Evolutionary conservation across 1,140 invertebrate genomes (phyloP).

Genomic region (Aleiodes sp.): DNA sequence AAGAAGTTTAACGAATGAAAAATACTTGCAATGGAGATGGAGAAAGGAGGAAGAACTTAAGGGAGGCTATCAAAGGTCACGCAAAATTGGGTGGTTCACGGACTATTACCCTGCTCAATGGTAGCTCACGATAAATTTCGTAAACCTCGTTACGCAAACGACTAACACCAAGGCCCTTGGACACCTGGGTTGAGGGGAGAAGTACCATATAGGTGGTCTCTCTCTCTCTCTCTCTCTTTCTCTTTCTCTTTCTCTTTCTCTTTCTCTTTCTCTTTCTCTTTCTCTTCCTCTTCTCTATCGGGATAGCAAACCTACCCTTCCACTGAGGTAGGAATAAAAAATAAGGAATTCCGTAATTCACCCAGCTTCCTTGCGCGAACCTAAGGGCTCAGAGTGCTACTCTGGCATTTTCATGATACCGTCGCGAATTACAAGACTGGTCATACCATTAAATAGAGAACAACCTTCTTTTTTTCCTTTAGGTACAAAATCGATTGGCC

Average conservation of each 20-base stretch:
- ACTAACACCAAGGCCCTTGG: slow-evolving; percentile 22
- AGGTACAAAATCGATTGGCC: background rate
- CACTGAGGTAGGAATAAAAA: background rate
- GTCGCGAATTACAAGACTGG: background rate
- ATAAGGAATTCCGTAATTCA: slow-evolving; percentile 1
- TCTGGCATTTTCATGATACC: slow-evolving; percentile 1
- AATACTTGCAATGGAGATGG: background rate
- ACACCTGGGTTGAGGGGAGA: slow-evolving; percentile 7
- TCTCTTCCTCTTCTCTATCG: background rate
- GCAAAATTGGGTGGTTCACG: slow-evolving; percentile 46
- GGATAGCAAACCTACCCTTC: too few species aligned
- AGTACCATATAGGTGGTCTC: background rate
- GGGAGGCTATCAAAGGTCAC: slow-evolving; percentile 41
- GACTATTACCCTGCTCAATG: slow-evolving; percentile 44
- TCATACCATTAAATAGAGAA: background rate
- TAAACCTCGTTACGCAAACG: slow-evolving; percentile 30
- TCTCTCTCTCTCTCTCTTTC: too few species aligned
- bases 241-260: too few species aligned
- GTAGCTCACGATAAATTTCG: slow-evolving; percentile 45
- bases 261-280: too few species aligned
- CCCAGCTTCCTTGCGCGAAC: background rate
- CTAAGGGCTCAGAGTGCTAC: background rate
- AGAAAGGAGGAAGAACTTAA: background rate
- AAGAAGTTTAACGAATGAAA: background rate
- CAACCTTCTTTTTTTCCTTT: background rate